A percentile compares a stretch with the other conserved stretches of the same genome.
Evolutionary conservation across 2,797 vertebrate species (phyloP).

Genomic region (Gymnodraco acuticeps): DNA sequence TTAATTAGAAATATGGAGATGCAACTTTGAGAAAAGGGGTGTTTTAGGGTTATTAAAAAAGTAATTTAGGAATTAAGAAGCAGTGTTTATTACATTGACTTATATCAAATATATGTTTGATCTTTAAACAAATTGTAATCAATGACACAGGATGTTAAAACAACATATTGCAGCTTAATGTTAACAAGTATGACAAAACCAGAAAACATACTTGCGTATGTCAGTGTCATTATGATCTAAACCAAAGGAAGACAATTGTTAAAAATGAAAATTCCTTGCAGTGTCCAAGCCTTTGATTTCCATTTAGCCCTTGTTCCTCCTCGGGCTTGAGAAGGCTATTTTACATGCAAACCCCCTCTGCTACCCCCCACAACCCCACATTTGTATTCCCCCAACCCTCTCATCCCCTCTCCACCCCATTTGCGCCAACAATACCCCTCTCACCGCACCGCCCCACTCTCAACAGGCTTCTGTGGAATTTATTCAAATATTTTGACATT

Average conservation of each 20-base stretch:
- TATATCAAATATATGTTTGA: too few relatives aligned
- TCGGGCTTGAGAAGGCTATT: conserved; percentile 65
- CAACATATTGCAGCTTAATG: not conserved
- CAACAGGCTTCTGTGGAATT: conserved; percentile 91
- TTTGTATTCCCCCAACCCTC: conserved; percentile 64
- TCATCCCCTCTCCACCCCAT: conserved; percentile 77
- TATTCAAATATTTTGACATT: conserved; percentile 99
- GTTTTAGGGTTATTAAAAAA: too few relatives aligned
- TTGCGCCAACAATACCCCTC: conserved; percentile 78
- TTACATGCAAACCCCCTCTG: conserved; percentile 62
- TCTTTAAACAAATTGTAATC: not conserved
- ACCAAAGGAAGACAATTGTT: conserved; percentile 33
- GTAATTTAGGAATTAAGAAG: too few relatives aligned
- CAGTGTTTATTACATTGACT: too few relatives aligned
- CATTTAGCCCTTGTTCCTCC: conserved; percentile 64
- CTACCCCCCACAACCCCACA: conserved; percentile 18
- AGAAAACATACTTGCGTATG: too few relatives aligned
- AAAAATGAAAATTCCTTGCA: conserved; percentile 59
- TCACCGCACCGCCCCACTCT: conserved; percentile 69
- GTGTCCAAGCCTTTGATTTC: conserved; percentile 64
- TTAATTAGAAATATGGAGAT: conserved; percentile 9
- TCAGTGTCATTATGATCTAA: conserved; percentile 29
- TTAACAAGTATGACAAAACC: too few relatives aligned
- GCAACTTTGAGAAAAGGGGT: not conserved
- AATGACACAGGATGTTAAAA: not conserved